Evolutionary conservation across 1,140 invertebrate genomes (phyloP).

Genomic region (Campoletis sonorensis): DNA sequence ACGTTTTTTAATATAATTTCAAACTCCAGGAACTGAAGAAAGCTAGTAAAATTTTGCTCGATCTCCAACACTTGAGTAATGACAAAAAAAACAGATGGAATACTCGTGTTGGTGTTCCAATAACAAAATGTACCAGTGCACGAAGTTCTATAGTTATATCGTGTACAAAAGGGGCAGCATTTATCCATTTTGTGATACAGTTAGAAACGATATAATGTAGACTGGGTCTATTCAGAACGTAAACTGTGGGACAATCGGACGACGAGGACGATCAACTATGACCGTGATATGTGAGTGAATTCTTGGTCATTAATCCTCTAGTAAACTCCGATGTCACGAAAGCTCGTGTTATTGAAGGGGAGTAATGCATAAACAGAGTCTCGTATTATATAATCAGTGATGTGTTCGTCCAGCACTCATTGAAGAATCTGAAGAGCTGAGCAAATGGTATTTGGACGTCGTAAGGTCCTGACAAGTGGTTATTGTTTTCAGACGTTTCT

Average conservation of each 20-base stretch:
- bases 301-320: not conserved
- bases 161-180: constrained; percentile 11
- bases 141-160: not conserved
- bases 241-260: constrained; percentile 17
- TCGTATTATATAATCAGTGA: constrained; percentile 1
- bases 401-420: not conserved
- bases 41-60: no score
- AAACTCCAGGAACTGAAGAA: not conserved
- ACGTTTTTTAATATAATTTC: no score
- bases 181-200: constrained; percentile 9
- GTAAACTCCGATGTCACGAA: not conserved
- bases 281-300: not conserved
- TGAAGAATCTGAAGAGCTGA: not conserved
- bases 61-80: not conserved
- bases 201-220: constrained; percentile 5
- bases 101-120: not conserved
- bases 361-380: not conserved
- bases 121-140: not conserved
- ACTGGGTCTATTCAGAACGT: constrained; percentile 15
- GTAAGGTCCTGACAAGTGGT: not conserved
- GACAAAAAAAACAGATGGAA: not conserved
- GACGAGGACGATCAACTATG: not conserved
- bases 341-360: not conserved
- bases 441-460: not conserved
- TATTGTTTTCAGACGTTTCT: no score